Evolutionary conservation across 2,797 vertebrate species (phyloP).

Genomic region (Aplochiton taeniatus): DNA sequence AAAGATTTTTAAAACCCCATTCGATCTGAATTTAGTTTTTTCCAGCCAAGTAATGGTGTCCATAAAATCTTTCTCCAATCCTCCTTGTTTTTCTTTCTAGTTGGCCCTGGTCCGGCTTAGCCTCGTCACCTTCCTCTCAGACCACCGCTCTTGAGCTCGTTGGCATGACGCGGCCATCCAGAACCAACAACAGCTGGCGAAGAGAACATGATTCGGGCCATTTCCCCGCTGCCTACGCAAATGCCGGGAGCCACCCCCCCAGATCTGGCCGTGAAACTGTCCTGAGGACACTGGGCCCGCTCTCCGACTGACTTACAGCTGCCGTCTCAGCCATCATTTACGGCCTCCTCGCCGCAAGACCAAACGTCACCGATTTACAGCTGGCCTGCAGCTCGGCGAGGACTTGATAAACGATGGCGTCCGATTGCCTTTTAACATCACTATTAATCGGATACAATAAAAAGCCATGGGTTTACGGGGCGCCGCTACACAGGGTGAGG

Average conservation of each 20-base stretch:
- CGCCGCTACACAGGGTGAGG: too few relatives aligned
- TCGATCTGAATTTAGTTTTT: too few relatives aligned
- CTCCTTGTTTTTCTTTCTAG: too few relatives aligned
- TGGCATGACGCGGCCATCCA: too few relatives aligned
- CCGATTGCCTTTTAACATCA: conserved; percentile 51
- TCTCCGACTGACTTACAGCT: neutral
- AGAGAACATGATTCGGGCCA: conserved; percentile 32
- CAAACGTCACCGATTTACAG: conserved; percentile 41
- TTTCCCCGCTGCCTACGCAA: conserved; percentile 45
- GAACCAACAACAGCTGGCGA: too few relatives aligned
- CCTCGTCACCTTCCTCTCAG: too few relatives aligned
- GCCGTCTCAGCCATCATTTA: neutral
- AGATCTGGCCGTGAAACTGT: conserved; percentile 29
- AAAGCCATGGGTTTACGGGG: conserved; percentile 45
- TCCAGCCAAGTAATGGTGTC: too few relatives aligned
- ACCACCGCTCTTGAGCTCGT: too few relatives aligned
- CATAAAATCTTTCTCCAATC: too few relatives aligned
- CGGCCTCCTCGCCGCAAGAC: neutral
- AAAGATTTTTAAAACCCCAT: too few relatives aligned
- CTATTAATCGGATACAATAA: conserved; percentile 60
- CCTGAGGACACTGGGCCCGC: conserved; percentile 24
- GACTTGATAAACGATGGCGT: conserved; percentile 42
- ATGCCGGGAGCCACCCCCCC: conserved; percentile 50
- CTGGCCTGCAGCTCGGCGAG: conserved; percentile 18
- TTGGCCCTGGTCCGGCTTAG: too few relatives aligned